A percentile compares a stretch with the other conserved stretches of the same genome.
Evolutionary conservation across 2,888 invertebrate genomes (phyloP).

Genomic region (Galerucella pusilla): DNA sequence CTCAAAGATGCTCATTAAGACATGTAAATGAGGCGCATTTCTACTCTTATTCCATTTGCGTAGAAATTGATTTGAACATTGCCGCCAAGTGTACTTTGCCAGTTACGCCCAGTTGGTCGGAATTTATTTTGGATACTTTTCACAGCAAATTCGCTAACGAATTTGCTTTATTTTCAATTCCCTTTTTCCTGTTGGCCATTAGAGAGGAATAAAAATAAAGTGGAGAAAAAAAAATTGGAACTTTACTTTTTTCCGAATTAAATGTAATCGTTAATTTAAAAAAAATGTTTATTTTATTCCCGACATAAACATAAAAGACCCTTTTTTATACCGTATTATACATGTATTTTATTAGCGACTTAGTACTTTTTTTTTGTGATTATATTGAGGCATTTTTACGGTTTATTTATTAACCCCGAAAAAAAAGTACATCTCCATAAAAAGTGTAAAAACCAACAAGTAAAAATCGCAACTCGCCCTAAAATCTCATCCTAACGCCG

Average conservation of each 20-base stretch:
- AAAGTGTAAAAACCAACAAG: conserved; percentile 15
- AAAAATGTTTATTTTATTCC: too few relatives aligned
- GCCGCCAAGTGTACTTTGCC: conserved; percentile 45
- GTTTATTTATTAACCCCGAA: background rate
- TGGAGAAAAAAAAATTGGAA: background rate
- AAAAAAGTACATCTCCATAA: conserved; percentile 19
- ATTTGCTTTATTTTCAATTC: conserved; percentile 31
- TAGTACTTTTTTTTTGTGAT: background rate
- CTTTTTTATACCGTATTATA: too few relatives aligned
- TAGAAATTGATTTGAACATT: conserved; percentile 58
- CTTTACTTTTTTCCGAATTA: too few relatives aligned
- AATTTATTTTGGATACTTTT: conserved; percentile 35
- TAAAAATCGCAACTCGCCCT: conserved; percentile 17
- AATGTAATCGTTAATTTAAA: too few relatives aligned
- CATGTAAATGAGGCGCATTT: conserved; percentile 64
- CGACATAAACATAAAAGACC: too few relatives aligned
- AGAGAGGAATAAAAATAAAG: background rate
- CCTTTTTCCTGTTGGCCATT: conserved; percentile 15
- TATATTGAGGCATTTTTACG: background rate
- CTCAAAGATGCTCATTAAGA: conserved; percentile 64
- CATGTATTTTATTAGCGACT: background rate
- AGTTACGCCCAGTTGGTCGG: conserved; percentile 46
- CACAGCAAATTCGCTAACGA: conserved; percentile 26
- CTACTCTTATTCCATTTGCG: conserved; percentile 63
- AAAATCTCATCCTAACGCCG: conserved; percentile 23